Evolutionary conservation across 2,797 vertebrate genomes (phyloP).

Genomic region (Meda fulgida): DNA sequence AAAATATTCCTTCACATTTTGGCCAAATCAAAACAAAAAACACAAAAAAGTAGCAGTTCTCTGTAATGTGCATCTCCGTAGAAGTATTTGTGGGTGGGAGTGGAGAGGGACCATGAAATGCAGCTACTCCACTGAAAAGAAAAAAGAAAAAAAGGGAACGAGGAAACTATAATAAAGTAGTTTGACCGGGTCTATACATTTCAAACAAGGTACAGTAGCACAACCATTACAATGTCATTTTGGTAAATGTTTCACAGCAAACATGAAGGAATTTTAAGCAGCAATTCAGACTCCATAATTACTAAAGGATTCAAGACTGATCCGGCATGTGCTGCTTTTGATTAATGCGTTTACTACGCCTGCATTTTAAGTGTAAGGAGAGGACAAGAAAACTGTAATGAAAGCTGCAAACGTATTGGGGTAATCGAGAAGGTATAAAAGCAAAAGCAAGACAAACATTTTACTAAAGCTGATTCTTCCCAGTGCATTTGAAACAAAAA

Average conservation of each 20-base stretch:
- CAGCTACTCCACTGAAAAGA: not conserved
- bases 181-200: constrained; percentile 19
- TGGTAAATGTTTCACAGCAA: constrained; percentile 20
- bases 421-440: constrained; percentile 31
- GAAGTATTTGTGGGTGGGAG: not conserved
- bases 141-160: not conserved
- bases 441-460: constrained; percentile 28
- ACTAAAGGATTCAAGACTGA: constrained; percentile 39
- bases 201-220: constrained; percentile 18
- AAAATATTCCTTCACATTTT: not conserved
- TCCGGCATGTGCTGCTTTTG: constrained; percentile 73
- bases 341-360: constrained; percentile 72
- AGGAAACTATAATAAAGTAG: not conserved
- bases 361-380: constrained; percentile 31
- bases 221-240: constrained; percentile 30
- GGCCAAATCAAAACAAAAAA: not conserved
- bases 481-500: not conserved
- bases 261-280: constrained; percentile 8
- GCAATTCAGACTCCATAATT: constrained; percentile 22
- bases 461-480: constrained; percentile 11
- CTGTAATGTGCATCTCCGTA: not conserved
- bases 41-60: not conserved
- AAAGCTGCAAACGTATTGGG: constrained; percentile 35
- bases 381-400: constrained; percentile 27
- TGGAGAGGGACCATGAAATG: not conserved